Conservation (phyloP, 2,113 vertebrate species). For the Campylomormyrus tamandua region DNA sequence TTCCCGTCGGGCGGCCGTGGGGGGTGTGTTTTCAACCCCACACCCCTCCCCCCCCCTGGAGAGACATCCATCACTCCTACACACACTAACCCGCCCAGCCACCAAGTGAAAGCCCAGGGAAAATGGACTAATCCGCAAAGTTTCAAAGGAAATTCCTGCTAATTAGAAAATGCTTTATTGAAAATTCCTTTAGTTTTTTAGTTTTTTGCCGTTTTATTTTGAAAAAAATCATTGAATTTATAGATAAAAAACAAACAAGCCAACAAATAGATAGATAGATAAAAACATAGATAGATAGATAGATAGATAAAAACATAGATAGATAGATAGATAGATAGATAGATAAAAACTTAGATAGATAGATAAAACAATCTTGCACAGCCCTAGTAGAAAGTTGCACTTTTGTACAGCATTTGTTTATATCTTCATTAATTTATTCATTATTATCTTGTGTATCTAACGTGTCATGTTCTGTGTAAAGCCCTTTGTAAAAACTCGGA, state of each 20-base stretch:
- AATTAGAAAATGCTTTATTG: background rate
- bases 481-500: background rate
- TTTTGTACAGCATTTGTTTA: background rate
- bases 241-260: background rate
- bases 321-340: background rate
- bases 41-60: conserved; percentile 2
- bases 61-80: conserved; percentile 1
- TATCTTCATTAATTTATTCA: background rate
- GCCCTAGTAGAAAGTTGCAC: background rate
- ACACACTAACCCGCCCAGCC: background rate
- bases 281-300: background rate
- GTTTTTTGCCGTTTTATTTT: background rate
- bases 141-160: background rate
- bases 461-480: background rate
- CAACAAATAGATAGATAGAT: background rate
- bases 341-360: background rate
- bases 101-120: background rate
- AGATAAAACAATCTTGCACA: background rate
- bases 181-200: background rate
- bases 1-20: conserved; percentile 32
- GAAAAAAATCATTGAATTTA: background rate
- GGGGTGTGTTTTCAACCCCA: conserved; percentile 7
- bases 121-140: background rate
- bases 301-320: background rate
- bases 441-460: background rate